These are phyloP conservation scores for Chrysemys picta DNA, from an alignment of 2,113 vertebrate genomes.

Conservation along the genomic window DNA sequence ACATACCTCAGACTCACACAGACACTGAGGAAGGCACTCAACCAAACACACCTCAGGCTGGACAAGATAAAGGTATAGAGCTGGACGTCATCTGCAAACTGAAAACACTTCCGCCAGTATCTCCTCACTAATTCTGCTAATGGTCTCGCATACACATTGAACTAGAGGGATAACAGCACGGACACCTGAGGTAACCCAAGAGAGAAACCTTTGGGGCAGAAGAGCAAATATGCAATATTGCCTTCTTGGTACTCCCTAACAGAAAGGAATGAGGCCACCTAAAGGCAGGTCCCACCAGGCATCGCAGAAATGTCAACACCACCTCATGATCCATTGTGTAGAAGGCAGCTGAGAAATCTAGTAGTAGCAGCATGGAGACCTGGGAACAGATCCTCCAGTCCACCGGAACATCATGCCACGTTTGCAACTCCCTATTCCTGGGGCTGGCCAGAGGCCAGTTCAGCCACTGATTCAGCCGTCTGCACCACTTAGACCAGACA, in stretches of 20 bases:
- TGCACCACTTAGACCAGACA: not conserved
- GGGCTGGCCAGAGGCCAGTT: not conserved
- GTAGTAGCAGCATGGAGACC: not conserved
- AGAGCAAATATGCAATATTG: not conserved
- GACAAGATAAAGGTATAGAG: not conserved
- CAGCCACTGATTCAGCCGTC: not conserved
- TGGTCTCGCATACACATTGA: not conserved
- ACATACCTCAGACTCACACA: not conserved
- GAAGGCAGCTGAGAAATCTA: not conserved
- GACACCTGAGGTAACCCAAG: not conserved
- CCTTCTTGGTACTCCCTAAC: not conserved
- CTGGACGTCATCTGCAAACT: not conserved
- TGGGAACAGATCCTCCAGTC: not conserved
- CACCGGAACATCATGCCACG: not conserved
- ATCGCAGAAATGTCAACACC: not conserved
- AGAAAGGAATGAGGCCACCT: not conserved
- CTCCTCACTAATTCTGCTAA: not conserved
- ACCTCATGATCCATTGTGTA: not conserved
- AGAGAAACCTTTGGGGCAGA: not conserved
- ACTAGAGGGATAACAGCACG: not conserved
- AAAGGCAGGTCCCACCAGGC: not conserved
- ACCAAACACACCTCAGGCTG: not conserved
- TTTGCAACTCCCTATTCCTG: not conserved
- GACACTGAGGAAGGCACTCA: not conserved
- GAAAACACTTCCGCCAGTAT: not conserved